Evolutionary conservation across 2,113 vertebrate species (phyloP), one percentile per base, ranked within the genome.

Genomic region (Penelope pileata): DNA sequence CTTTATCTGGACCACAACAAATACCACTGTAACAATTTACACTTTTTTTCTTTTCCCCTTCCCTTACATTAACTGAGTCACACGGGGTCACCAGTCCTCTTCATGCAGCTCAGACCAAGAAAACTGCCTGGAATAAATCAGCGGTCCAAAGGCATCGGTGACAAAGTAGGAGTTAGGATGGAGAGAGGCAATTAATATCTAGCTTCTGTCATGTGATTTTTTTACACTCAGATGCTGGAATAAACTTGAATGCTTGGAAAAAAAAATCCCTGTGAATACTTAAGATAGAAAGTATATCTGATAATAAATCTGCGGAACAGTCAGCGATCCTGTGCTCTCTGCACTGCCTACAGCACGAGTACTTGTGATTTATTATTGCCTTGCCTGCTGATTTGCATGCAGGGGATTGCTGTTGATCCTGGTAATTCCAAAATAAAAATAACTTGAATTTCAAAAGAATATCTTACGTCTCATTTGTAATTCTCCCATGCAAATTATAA

Each of bases 381-480:
- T 72, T 81, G 63, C 27, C 77, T 21, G 92, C 48, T 66, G 60
- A 80, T 92, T 92, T 94, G 64, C 90, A 81, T 94, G 83, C 62
- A 66, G 40, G 68, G 30, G 34, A 68, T 77, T 40, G 18, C 36
- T 75, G 43, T 45, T 81, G 93, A 73, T 84, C 38, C 54, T 30
- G 19, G 40, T 51, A 92, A 95, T 93, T 82, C 86, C 90, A 92
- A 94, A 94, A 63, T 68, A 94, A 94, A 96, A 94, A 83, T 30
- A 84, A 83, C 76, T 79, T 83, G 19, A 12, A 67, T 91, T 96
- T 95, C 75, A 88, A 83, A 96, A 84, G 36, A 93, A 63, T 94
- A 45, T 83, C 95, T 96, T 62, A 53, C 91, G 36, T 93, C 56
- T 92, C 11, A 64, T 92, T 95, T 94, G 62, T 94, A 94, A 93